phyloP scores from a whole-genome alignment of 2,113 vertebrate species.

The Muntiacus reevesi region DNA sequence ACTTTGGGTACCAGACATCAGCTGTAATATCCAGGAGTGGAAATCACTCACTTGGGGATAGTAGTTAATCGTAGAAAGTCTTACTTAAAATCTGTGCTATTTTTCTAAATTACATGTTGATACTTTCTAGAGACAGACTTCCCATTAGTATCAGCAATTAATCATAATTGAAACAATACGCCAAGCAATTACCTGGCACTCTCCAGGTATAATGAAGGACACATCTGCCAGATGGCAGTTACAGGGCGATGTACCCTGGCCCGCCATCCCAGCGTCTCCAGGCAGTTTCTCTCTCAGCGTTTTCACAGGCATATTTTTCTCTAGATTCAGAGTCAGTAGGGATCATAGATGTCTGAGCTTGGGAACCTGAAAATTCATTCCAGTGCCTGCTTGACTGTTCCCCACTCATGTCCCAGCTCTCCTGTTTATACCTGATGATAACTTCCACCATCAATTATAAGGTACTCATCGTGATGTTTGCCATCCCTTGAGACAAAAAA shows the following conservation, averaged over 20 bases:
- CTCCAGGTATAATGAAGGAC: not conserved
- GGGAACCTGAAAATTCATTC: not conserved
- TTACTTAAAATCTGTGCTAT: not conserved
- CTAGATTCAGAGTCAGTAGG: not conserved
- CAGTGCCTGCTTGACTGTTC: not conserved
- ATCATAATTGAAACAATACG: slow-evolving; percentile 4
- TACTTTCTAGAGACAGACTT: not conserved
- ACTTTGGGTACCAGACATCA: not conserved
- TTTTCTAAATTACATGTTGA: not conserved
- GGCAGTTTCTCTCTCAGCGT: not conserved
- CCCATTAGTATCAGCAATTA: not conserved
- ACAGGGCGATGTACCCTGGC: accelerated
- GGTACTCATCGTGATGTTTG: not conserved
- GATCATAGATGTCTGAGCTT: not conserved
- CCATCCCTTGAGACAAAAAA: not conserved
- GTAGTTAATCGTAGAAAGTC: not conserved
- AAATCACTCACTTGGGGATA: not conserved
- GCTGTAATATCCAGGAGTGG: not conserved
- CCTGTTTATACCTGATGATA: not conserved
- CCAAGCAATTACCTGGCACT: not conserved
- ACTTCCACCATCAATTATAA: not conserved
- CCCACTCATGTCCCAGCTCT: accelerated
- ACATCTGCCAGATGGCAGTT: not conserved
- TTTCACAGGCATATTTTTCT: not conserved
- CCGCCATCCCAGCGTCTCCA: no score